These are phyloP conservation scores for Collichthys lucidus DNA, from an alignment of 2,113 vertebrate species.

Conservation along the genomic window DNA sequence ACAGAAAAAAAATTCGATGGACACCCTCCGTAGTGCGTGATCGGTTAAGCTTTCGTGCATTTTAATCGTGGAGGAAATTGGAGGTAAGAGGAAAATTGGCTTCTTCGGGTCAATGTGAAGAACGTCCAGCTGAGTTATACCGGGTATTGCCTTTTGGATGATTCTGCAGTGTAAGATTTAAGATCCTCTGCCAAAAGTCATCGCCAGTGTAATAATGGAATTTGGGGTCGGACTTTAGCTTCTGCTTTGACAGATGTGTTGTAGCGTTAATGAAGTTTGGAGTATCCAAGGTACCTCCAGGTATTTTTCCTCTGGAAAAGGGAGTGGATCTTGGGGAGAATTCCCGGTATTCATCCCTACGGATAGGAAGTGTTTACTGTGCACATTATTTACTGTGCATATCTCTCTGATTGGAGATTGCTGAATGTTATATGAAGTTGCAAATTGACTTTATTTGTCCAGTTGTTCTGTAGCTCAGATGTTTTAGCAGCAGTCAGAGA, in stretches of 20 bases:
- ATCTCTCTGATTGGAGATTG: constrained; percentile 37
- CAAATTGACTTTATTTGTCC: neutral
- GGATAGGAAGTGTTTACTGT: no score
- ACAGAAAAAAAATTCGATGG: no score
- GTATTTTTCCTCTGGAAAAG: neutral
- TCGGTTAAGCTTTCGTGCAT: no score
- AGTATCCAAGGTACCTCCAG: neutral
- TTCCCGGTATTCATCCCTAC: neutral
- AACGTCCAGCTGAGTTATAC: neutral
- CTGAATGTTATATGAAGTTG: constrained; percentile 1
- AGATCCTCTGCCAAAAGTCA: neutral
- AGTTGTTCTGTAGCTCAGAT: neutral
- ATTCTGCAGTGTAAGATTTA: neutral
- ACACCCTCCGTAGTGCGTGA: no score
- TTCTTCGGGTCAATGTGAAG: neutral
- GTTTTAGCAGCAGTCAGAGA: constrained; percentile 9
- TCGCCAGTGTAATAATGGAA: neutral
- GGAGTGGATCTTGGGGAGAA: neutral
- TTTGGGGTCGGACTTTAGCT: no score
- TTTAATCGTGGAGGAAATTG: neutral
- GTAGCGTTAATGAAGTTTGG: neutral
- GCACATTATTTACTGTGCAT: neutral
- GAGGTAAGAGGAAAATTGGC: neutral
- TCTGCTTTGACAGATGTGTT: neutral
- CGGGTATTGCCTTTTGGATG: neutral